Evolutionary conservation across 2,797 vertebrate species (phyloP), one percentile per base, ranked within the genome.

Genomic region (Sphenopsis melanotis): DNA sequence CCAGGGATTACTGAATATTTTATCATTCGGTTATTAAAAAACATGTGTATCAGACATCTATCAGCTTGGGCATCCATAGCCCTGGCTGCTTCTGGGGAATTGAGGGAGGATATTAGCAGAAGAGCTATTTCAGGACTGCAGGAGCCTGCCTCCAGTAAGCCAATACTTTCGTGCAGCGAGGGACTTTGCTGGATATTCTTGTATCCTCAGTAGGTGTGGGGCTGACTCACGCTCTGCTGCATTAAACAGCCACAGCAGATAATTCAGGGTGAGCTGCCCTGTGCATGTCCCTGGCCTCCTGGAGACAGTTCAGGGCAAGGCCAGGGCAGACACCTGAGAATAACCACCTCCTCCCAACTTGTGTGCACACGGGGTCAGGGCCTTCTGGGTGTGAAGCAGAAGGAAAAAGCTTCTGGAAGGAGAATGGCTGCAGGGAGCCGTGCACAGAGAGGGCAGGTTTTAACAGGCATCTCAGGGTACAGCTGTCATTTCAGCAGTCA

Each of bases 11-110:
- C 50, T 96, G 78, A 95, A 96, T 96, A 94, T 92, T 96, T 96
- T 82, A 96, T 96, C 49, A 94, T 66, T 69, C 47, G 29, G 49
- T 94, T 95, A 93, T 95, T 93, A 96, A 90, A 94, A 95, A 90
- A 56, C 61, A 53, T 29, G 53, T 53, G 52, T 87, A 89, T 84
- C 44, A 63, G 80, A 63, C 74, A 88, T 86, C 83, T 87, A 64
- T 78, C 69, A 32, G 16, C 36, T 29, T 42, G 49, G 8, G 60
- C 76, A 84, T 89, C 92, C 83, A 59, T 92, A 90, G 87, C 39
- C 64, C 70, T 66, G 83, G 7, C 50, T 87, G 59, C 56, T 94
- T 39, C 61, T 72, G 44, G 59, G 88, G 41, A 94, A 63, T 0
- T 32, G 37, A 74, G 83, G 56, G 60, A 93, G 56, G 70, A 66